Base-by-base conservation (phyloP, 1,140 invertebrate genomes). In the Leptonema lineaticorne region DNA sequence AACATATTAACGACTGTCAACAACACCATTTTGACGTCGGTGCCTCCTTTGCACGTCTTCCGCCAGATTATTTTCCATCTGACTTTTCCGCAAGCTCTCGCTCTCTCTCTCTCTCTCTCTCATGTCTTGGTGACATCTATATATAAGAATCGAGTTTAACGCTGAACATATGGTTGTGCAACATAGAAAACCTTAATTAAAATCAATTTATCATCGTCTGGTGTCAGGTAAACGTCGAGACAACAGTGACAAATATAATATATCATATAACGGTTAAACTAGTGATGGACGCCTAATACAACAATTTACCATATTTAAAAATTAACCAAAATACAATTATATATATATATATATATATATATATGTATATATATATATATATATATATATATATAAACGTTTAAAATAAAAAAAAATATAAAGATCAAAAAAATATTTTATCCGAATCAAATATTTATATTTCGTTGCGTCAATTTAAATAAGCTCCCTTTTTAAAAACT, bases 151-250 rank as follows among this genome's bases (percentile, higher is more conserved):
- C 37, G 37, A 41, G 37, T 41, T 9, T 41, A 16, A 11, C 11
- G 16, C 11, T 14, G 16, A 41, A 16, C 37, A 41, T 9, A 33
- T 9, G 37, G 37, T 41, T 9, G 20, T 53, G 18, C 24, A 6
- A 18, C 24, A 24, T 9, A 3, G 50, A 24, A 26, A 9, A 24
- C 50, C 16, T 53, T 53, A 53, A 53, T 53, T 53, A 53, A 53
- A 53, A 53, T 53, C 24, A 53, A 53, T 53, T 53, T 53, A 53
- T 53, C 50, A 53, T 53, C 50, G 27, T 53, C 50, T 53, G 9
- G 24, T 24, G 50, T 53, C 50, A 53, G 50, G 50, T 53, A 26
- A 53, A n/a, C 27, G 50, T 53, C 50, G 27, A 7, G 18, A n/a
- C 20, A 53, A 53, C 50, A 26, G 24, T 26, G 50, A 53, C 24